phyloP scores from a whole-genome alignment of 2,113 vertebrate genomes.

The Pluvialis apricaria region DNA sequence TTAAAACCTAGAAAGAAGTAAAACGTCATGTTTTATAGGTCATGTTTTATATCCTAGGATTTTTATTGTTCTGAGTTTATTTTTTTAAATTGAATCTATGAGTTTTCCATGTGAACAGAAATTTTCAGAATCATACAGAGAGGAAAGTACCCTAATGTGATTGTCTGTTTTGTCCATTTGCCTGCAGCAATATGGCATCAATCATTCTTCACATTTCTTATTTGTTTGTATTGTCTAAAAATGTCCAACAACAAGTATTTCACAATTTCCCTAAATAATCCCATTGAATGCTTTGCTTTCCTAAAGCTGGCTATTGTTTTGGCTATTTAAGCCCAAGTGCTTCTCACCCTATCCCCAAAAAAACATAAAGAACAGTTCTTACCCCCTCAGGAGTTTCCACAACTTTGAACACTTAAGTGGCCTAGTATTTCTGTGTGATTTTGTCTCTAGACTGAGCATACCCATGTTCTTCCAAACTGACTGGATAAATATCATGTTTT shows the following conservation, averaged over 20 bases:
- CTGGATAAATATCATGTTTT: neutral
- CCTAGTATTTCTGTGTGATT: neutral
- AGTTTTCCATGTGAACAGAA: neutral
- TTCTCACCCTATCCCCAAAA: neutral
- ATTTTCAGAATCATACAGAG: neutral
- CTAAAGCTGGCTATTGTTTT: neutral
- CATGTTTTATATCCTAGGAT: constrained; percentile 22
- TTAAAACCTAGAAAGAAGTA: neutral
- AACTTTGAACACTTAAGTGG: neutral
- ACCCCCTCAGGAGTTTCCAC: neutral
- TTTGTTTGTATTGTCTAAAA: neutral
- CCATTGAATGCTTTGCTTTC: neutral
- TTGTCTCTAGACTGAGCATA: neutral
- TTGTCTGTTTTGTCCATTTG: neutral
- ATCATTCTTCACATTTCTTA: neutral
- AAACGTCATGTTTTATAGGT: constrained; percentile 40
- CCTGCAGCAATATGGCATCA: neutral
- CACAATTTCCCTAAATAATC: neutral
- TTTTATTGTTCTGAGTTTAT: neutral
- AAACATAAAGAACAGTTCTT: neutral
- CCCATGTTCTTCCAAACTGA: neutral
- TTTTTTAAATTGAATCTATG: neutral
- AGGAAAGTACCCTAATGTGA: neutral
- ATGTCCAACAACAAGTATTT: neutral
- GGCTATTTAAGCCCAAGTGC: neutral